Percentiles rank a stretch among this genome's conserved stretches.
These are phyloP conservation scores for Agraylea sexmaculata DNA, from an alignment of 1,140 invertebrate genomes.

Conservation along the genomic window DNA sequence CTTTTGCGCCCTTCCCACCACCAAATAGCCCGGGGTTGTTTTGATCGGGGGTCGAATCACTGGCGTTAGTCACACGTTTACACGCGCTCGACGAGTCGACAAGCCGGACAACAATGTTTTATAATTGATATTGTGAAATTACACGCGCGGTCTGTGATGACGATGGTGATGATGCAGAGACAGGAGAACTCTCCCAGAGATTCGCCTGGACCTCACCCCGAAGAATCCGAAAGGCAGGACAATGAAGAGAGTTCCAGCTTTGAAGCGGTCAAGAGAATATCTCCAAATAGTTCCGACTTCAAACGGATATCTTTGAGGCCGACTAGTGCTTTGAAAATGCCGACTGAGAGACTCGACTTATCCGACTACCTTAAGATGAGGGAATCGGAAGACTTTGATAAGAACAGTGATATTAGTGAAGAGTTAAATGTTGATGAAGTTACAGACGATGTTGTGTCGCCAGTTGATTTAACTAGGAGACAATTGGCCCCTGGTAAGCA, in stretches of 20 bases:
- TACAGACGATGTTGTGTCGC: slow-evolving; percentile 29
- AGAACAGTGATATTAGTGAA: slow-evolving; percentile 21
- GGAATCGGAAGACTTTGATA: slow-evolving; percentile 27
- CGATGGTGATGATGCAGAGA: slow-evolving; percentile 39
- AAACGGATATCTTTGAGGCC: slow-evolving; percentile 22
- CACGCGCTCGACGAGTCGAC: slow-evolving; percentile 3
- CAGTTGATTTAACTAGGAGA: slow-evolving; percentile 32
- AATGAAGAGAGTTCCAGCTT: slow-evolving; percentile 1
- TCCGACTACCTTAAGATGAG: slow-evolving; percentile 14
- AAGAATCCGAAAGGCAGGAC: slow-evolving; percentile 4
- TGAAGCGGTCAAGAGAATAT: not conserved
- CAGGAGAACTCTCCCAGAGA: slow-evolving; percentile 23
- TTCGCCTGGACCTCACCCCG: slow-evolving; percentile 10
- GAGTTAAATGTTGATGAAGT: slow-evolving; percentile 32
- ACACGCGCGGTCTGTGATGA: slow-evolving; percentile 28
- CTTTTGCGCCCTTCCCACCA: not conserved
- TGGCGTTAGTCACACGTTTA: slow-evolving; percentile 2
- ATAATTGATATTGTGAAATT: not conserved
- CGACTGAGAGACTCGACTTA: slow-evolving; percentile 12
- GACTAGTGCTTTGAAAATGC: slow-evolving; percentile 26
- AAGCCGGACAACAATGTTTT: not conserved
- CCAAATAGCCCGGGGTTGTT: not conserved
- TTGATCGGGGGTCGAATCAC: slow-evolving; percentile 1
- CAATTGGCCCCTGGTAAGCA: slow-evolving; percentile 16
- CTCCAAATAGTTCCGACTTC: no score